Conservation (phyloP, 2,888 invertebrate species). For the Drosophila rubida region DNA sequence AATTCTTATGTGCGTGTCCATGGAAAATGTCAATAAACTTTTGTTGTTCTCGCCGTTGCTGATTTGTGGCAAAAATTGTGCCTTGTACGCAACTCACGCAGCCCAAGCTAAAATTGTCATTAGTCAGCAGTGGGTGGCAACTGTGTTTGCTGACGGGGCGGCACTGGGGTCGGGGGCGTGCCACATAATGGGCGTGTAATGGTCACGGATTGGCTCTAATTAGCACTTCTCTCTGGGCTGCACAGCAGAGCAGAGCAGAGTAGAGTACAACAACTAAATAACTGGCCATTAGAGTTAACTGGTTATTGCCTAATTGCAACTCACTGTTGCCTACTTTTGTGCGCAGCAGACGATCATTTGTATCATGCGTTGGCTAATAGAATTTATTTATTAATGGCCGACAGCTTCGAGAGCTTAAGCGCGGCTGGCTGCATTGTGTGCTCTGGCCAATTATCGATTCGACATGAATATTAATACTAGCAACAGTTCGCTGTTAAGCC, state of each 20-base stretch:
- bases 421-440: not conserved
- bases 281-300: conserved; percentile 53
- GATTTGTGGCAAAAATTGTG: conserved; percentile 14
- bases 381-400: conserved; percentile 33
- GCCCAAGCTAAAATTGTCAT: conserved; percentile 8
- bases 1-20: conserved; percentile 13
- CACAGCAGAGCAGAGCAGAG: not conserved
- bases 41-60: not conserved
- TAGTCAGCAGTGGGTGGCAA: not conserved
- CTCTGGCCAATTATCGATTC: conserved; percentile 4
- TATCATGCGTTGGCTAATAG: conserved; percentile 10
- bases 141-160: not conserved
- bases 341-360: conserved; percentile 22
- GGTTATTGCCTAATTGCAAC: conserved; percentile 60
- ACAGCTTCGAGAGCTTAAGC: not conserved
- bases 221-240: conserved; percentile 31
- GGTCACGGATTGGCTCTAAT: conserved; percentile 62
- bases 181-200: conserved; percentile 54
- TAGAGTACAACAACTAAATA: conserved; percentile 19
- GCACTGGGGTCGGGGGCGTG: too few species aligned
- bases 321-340: conserved; percentile 59
- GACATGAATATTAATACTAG: not conserved
- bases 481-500: not conserved
- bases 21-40: conserved; percentile 22
- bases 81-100: conserved; percentile 7